phyloP scores from a whole-genome alignment of 2,888 invertebrate species.

The Ophraella communa region DNA sequence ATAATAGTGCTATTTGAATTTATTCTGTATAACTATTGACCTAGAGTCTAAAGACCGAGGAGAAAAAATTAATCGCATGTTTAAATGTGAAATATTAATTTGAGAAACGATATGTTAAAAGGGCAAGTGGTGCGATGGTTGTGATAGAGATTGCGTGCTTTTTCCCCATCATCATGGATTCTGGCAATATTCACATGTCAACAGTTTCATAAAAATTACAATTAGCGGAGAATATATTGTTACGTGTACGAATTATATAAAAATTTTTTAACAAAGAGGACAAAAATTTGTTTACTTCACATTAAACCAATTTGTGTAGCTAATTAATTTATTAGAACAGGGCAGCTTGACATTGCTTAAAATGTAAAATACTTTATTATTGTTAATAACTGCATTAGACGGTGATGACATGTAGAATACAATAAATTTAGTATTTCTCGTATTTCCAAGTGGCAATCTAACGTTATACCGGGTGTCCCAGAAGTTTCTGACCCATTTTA shows the following conservation, averaged over 20 bases:
- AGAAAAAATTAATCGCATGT: constrained; percentile 38
- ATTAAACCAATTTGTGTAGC: background rate
- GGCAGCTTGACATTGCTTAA: too few relatives aligned
- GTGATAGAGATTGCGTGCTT: constrained; percentile 52
- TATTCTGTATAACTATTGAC: background rate
- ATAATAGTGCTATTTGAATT: too few relatives aligned
- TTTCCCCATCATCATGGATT: constrained; percentile 40
- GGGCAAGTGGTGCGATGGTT: constrained; percentile 51
- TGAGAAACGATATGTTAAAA: constrained; percentile 45
- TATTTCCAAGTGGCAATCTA: too few relatives aligned
- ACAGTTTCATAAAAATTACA: constrained; percentile 34
- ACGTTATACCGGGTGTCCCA: too few relatives aligned
- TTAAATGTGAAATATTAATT: constrained; percentile 40
- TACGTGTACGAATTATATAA: constrained; percentile 12
- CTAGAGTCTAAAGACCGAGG: background rate
- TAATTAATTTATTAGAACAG: background rate
- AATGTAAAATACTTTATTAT: too few relatives aligned
- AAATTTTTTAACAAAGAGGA: background rate
- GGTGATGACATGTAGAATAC: too few relatives aligned
- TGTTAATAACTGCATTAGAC: too few relatives aligned
- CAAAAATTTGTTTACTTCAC: background rate
- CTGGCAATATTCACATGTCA: constrained; percentile 47
- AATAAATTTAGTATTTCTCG: too few relatives aligned
- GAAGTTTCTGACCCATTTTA: too few relatives aligned
- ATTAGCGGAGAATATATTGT: constrained; percentile 24